Evolutionary conservation across 1,140 invertebrate genomes (phyloP), one percentile per base, ranked within the genome.

Genomic region (Papilio polytes): DNA sequence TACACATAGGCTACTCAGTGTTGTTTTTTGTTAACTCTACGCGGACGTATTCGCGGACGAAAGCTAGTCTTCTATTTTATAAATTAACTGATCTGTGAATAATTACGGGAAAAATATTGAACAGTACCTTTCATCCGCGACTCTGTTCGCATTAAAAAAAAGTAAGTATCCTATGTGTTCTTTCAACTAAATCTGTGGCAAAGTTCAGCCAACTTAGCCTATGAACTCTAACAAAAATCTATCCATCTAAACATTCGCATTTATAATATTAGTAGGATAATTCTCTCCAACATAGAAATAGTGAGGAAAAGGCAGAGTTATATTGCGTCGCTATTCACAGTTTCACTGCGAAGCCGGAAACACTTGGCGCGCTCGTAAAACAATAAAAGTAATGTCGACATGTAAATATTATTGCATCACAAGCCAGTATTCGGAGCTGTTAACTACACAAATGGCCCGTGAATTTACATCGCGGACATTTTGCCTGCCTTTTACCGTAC

Each of bases 381-480:
- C 73, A 74, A 74, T 74, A 74, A 74, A 74, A 74, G 73, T 74
- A 48, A 48, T 46, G 73, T 20, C 44, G 73, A 74, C 73, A 74
- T 74, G 73, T 74, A 74, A 74, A 74, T 74, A 74, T 74, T 74
- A 74, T 74, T 74, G 73, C 73, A 74, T 74, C 73, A 74, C 73
- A 51, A 74, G 44, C 73, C 73, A 74, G 44, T 22, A 74, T 8
- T 44, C 44, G n/a, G 73, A 74, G 73, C 44, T 74, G 73, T 74
- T 74, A 74, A 74, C 73, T 74, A 74, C 73, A 46, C 46, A 74
- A 74, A 74, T 74, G 73, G 73, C n/a, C 73, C 73, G 73, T 74
- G 73, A 74, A 74, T 74, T 74, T 74, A 74, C 44, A 74, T 26
- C 73, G 46, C 44, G 73, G 20, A 51, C 73, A 51, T 74, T 73